Evolutionary conservation across 2,797 vertebrate genomes (phyloP).

Genomic region (Lagocephalus sceleratus): DNA sequence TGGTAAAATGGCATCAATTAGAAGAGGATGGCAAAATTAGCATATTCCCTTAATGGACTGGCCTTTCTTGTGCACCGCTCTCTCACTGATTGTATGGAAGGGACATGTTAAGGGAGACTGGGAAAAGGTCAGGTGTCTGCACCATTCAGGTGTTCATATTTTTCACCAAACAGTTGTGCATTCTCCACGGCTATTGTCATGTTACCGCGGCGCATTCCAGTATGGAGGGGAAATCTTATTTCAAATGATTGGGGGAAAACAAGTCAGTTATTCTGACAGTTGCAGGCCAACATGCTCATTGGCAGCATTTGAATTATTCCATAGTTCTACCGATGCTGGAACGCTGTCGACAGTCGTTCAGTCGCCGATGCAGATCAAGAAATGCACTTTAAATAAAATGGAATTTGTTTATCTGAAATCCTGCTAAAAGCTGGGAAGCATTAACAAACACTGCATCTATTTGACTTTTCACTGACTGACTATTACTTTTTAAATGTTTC

Average conservation of each 20-base stretch:
- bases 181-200: slow-evolving; percentile 79
- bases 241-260: slow-evolving; percentile 52
- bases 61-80: slow-evolving; percentile 79
- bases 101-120: slow-evolving; percentile 82
- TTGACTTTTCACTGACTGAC: slow-evolving; percentile 5
- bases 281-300: slow-evolving; percentile 2
- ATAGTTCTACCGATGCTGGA: no score
- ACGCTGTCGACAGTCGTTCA: no score
- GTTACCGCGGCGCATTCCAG: slow-evolving; percentile 67
- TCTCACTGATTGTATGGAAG: slow-evolving; percentile 77
- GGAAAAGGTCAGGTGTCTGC: slow-evolving; percentile 86
- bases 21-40: slow-evolving; percentile 82
- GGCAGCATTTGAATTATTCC: slow-evolving; percentile 20
- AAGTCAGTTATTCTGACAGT: slow-evolving; percentile 57
- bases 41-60: slow-evolving; percentile 87
- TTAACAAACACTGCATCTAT: no score
- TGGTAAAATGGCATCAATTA: slow-evolving; percentile 88
- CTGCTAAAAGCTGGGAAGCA: no score
- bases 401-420: not conserved
- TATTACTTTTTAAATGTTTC: slow-evolving; percentile 19
- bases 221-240: slow-evolving; percentile 39
- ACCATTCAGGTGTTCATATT: slow-evolving; percentile 81
- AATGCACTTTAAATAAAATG: not conserved
- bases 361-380: not conserved
- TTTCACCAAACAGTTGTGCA: slow-evolving; percentile 83